Evolutionary conservation across 2,113 vertebrate genomes (phyloP).

Genomic region (Tapirus terrestris): DNA sequence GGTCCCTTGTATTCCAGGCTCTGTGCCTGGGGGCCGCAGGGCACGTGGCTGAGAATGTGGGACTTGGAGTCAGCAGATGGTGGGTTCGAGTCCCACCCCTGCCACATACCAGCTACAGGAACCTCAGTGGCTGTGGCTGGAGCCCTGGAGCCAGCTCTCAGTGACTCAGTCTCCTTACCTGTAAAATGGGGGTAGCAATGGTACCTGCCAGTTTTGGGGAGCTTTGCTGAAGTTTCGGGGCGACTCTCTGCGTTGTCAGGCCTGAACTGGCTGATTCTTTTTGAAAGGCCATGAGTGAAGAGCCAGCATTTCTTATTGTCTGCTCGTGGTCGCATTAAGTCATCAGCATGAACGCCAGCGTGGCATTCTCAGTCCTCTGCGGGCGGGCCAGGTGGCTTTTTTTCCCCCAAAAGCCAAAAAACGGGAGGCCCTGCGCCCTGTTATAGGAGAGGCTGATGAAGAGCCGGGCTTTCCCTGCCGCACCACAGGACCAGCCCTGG

Average conservation of each 20-base stretch:
- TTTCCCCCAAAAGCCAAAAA: neutral
- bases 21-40: fast-evolving
- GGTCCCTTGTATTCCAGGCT: neutral
- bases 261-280: neutral
- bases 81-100: neutral
- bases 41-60: neutral
- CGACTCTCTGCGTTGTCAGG: fast-evolving
- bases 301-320: neutral
- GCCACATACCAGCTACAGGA: fast-evolving
- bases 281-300: neutral
- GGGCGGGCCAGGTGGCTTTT: neutral
- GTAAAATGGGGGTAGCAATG: neutral
- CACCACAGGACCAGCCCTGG: fast-evolving
- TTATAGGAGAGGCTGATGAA: neutral
- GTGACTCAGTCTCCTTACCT: neutral
- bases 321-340: neutral
- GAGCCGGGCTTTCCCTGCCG: neutral
- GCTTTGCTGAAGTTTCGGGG: neutral
- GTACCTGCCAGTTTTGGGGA: neutral
- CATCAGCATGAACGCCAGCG: neutral
- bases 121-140: neutral
- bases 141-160: neutral
- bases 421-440: neutral
- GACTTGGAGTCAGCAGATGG: neutral
- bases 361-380: neutral